Evolutionary conservation across 2,797 vertebrate genomes (phyloP).

Genomic region (Mico argentatus): DNA sequence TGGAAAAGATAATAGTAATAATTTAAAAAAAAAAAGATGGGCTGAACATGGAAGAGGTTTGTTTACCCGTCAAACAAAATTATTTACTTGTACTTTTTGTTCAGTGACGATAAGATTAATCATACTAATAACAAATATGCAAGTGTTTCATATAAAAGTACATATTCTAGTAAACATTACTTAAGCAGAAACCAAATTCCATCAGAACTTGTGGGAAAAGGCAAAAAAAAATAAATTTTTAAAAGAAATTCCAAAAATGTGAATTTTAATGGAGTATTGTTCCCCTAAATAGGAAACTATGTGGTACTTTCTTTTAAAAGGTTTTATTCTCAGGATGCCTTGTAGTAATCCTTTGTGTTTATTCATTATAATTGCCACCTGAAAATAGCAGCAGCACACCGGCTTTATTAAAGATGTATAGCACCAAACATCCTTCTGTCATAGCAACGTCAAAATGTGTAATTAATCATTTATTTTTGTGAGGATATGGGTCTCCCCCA

Average conservation of each 20-base stretch:
- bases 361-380: not conserved
- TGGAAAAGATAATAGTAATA: not conserved
- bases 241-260: not conserved
- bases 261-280: slow-evolving; percentile 25
- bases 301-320: not conserved
- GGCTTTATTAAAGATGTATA: not conserved
- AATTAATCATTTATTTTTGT: not conserved
- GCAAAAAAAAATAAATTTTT: not conserved
- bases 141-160: slow-evolving; percentile 32
- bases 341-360: not conserved
- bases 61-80: not conserved
- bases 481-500: not conserved
- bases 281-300: not conserved
- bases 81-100: not conserved
- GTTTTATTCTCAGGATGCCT: not conserved
- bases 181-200: slow-evolving; percentile 54
- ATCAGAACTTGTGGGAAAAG: not conserved
- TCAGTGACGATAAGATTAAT: not conserved
- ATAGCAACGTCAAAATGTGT: not conserved
- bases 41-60: not conserved
- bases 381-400: not conserved
- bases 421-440: not conserved
- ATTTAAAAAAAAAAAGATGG: no score
- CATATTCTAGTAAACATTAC: not conserved
- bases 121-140: not conserved